Percentiles rank a stretch among this genome's conserved stretches.
Evolutionary conservation across 2,797 vertebrate species (phyloP).

Genomic region (Enoplosus armatus): DNA sequence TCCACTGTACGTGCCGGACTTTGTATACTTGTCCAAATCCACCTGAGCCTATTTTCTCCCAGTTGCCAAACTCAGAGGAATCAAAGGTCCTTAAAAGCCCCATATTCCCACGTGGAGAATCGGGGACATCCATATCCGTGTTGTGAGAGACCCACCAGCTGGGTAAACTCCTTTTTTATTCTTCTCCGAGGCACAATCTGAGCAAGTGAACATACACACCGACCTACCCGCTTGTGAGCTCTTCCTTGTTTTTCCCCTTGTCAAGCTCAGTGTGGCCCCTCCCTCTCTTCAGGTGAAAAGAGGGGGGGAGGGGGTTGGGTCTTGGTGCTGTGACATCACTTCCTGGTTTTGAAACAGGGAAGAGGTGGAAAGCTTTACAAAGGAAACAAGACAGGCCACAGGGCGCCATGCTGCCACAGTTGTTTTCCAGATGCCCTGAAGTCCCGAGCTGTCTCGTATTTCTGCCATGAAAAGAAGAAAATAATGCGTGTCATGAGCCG

Average conservation of each 20-base stretch:
- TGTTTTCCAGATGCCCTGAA: slow-evolving; percentile 33
- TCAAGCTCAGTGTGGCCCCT: slow-evolving; percentile 68
- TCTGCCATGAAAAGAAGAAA: slow-evolving; percentile 29
- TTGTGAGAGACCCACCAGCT: slow-evolving; percentile 61
- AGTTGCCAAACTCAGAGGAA: slow-evolving; percentile 90
- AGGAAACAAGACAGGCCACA: slow-evolving; percentile 17
- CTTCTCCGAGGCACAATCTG: slow-evolving; percentile 60
- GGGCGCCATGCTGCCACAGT: slow-evolving; percentile 8
- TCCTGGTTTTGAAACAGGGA: slow-evolving; percentile 73
- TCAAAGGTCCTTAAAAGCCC: slow-evolving; percentile 94
- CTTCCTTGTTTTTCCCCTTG: slow-evolving; percentile 82
- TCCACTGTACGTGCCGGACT: slow-evolving; percentile 97
- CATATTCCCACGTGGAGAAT: slow-evolving; percentile 88
- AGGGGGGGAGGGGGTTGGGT: slow-evolving; percentile 79
- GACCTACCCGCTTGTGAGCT: slow-evolving; percentile 69
- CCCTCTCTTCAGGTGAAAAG: slow-evolving; percentile 84
- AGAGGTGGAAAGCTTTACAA: slow-evolving; percentile 14
- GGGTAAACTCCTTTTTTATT: slow-evolving; percentile 57
- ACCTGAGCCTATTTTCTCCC: slow-evolving; percentile 98
- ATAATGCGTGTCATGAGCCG: slow-evolving; percentile 22
- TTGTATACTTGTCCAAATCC: slow-evolving; percentile 99
- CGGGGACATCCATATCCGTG: slow-evolving; percentile 88
- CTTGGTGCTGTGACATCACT: slow-evolving; percentile 80
- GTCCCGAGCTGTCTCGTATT: slow-evolving; percentile 44
- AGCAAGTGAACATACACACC: slow-evolving; percentile 57